Evolutionary conservation across 2,797 vertebrate genomes (phyloP).

Genomic region (Enteromius fasciolatus): DNA sequence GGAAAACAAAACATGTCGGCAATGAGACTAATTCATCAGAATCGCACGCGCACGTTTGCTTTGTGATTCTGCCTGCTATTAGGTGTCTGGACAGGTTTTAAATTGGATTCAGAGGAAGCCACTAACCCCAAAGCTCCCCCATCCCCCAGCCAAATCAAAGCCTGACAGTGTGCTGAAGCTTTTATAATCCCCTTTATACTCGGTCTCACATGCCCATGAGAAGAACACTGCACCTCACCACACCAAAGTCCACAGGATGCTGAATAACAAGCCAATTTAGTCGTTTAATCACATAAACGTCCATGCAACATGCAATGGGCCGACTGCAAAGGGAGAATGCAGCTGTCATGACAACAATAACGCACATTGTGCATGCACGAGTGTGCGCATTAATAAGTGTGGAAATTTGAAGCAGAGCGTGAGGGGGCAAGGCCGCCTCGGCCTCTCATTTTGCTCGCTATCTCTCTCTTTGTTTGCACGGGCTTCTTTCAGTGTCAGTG

Average conservation of each 20-base stretch:
- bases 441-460: constrained; percentile 69
- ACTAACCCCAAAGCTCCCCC: constrained; percentile 58
- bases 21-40: constrained; percentile 62
- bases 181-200: constrained; percentile 60
- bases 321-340: constrained; percentile 56
- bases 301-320: constrained; percentile 24
- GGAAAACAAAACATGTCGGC: constrained; percentile 61
- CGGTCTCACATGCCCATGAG: constrained; percentile 39
- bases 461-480: constrained; percentile 70
- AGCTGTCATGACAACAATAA: constrained; percentile 76
- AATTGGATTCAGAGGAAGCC: constrained; percentile 61
- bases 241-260: constrained; percentile 38
- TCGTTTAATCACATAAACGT: constrained; percentile 45
- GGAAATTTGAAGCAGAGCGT: constrained; percentile 45
- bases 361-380: constrained; percentile 56
- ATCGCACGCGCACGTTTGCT: constrained; percentile 45
- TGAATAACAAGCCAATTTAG: constrained; percentile 46
- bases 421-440: constrained; percentile 54
- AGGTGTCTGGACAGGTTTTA: constrained; percentile 58
- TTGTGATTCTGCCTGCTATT: constrained; percentile 60
- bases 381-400: constrained; percentile 66
- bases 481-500: constrained; percentile 70
- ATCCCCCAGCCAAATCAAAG: constrained; percentile 62
- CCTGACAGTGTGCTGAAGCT: constrained; percentile 57
- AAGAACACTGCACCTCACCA: constrained; percentile 49